These are phyloP conservation scores for Adelphocoris suturalis DNA, from an alignment of 2,888 invertebrate genomes.

Conservation along the genomic window DNA sequence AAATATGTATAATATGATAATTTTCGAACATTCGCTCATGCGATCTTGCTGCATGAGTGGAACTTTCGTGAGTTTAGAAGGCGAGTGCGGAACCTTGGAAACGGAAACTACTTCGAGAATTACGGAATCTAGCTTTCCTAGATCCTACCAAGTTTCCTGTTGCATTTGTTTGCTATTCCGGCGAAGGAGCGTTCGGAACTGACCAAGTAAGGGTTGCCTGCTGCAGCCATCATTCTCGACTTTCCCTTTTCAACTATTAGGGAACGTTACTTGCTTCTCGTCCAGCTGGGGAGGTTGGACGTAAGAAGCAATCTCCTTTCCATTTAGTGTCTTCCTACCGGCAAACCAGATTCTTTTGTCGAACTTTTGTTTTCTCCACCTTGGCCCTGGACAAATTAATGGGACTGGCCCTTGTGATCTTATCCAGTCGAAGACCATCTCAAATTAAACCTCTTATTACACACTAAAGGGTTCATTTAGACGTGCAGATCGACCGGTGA, in stretches of 20 bases:
- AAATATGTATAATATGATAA: no score
- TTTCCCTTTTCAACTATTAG: slow-evolving; percentile 43
- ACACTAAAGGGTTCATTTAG: no score
- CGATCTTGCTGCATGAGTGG: no score
- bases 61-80: no score
- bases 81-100: no score
- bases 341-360: slow-evolving; percentile 4
- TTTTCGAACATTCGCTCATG: no score
- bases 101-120: no score
- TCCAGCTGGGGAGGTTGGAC: neutral
- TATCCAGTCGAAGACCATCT: neutral
- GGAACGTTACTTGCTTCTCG: neutral
- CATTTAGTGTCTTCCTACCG: neutral
- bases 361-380: neutral
- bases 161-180: neutral
- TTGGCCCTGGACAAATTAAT: neutral
- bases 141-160: no score
- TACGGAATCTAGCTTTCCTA: no score
- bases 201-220: neutral
- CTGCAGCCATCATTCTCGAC: slow-evolving; percentile 7
- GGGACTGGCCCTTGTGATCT: neutral
- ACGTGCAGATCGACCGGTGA: no score
- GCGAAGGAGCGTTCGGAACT: neutral
- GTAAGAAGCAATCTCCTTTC: slow-evolving; percentile 19
- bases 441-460: neutral